phyloP scores from a whole-genome alignment of 1,140 invertebrate species.

The Euwallacea similis region DNA sequence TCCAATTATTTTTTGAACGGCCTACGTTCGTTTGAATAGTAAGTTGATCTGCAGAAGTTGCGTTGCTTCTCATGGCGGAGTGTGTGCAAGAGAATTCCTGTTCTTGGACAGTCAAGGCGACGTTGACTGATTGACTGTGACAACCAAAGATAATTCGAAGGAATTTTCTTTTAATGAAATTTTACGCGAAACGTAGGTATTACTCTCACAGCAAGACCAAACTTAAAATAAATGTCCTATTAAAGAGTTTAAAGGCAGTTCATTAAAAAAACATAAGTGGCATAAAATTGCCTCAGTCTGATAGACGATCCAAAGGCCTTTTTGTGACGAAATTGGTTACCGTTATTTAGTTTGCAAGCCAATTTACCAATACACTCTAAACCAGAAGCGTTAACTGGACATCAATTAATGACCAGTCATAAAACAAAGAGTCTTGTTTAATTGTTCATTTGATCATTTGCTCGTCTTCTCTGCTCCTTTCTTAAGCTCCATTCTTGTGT shows the following conservation, averaged over 20 bases:
- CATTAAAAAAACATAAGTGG: constrained; percentile 34
- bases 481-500: too few relatives aligned
- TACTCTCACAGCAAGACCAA: constrained; percentile 32
- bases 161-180: constrained; percentile 28
- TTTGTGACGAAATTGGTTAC: constrained; percentile 31
- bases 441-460: too few relatives aligned
- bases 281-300: constrained; percentile 35
- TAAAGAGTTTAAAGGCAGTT: constrained; percentile 36
- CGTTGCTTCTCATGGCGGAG: too few relatives aligned
- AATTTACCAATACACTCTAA: constrained; percentile 23
- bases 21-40: too few relatives aligned
- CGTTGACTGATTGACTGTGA: constrained; percentile 24
- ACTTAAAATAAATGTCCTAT: constrained; percentile 37
- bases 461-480: too few relatives aligned
- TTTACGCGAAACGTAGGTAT: constrained; percentile 19
- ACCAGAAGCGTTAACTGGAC: constrained; percentile 25
- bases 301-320: constrained; percentile 27
- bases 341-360: constrained; percentile 33
- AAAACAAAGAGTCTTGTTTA: constrained; percentile 24
- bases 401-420: constrained; percentile 26
- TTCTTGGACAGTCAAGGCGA: not conserved
- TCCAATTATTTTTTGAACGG: too few relatives aligned
- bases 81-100: too few relatives aligned
- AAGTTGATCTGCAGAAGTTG: too few relatives aligned
- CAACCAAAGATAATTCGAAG: constrained; percentile 22